These are phyloP conservation scores for Druceiella hillmani DNA, from an alignment of 2,888 invertebrate genomes.

Conservation along the genomic window DNA sequence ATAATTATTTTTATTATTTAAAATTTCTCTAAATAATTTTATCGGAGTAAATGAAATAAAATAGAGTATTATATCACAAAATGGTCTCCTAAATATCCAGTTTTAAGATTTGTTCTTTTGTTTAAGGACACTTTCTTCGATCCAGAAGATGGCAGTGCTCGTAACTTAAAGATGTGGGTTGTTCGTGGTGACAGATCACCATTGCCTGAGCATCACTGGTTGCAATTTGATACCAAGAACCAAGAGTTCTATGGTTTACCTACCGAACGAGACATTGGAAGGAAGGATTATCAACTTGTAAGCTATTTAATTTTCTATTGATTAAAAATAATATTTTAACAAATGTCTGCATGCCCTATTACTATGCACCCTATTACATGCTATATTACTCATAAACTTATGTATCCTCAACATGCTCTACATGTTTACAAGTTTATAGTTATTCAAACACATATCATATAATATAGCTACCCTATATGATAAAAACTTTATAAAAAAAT, in stretches of 20 bases:
- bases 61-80: too few relatives aligned
- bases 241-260: slow-evolving; percentile 89
- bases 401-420: not conserved
- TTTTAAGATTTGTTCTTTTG: slow-evolving; percentile 9
- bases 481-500: too few relatives aligned
- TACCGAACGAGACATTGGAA: slow-evolving; percentile 62
- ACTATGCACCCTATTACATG: too few relatives aligned
- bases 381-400: not conserved
- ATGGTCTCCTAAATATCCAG: not conserved
- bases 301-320: too few relatives aligned
- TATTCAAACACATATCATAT: too few relatives aligned
- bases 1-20: too few relatives aligned
- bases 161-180: slow-evolving; percentile 65
- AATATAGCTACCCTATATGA: too few relatives aligned
- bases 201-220: slow-evolving; percentile 68
- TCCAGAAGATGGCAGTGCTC: slow-evolving; percentile 74
- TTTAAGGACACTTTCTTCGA: slow-evolving; percentile 83
- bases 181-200: slow-evolving; percentile 66
- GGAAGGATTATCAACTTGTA: slow-evolving; percentile 72
- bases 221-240: slow-evolving; percentile 84
- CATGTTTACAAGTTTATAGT: not conserved
- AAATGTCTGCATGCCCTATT: too few relatives aligned
- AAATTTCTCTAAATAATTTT: too few relatives aligned
- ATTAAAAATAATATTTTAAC: too few relatives aligned
- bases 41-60: too few relatives aligned